Base-by-base conservation (phyloP, 2,113 vertebrate genomes). In the Vulpes ferrilata region DNA sequence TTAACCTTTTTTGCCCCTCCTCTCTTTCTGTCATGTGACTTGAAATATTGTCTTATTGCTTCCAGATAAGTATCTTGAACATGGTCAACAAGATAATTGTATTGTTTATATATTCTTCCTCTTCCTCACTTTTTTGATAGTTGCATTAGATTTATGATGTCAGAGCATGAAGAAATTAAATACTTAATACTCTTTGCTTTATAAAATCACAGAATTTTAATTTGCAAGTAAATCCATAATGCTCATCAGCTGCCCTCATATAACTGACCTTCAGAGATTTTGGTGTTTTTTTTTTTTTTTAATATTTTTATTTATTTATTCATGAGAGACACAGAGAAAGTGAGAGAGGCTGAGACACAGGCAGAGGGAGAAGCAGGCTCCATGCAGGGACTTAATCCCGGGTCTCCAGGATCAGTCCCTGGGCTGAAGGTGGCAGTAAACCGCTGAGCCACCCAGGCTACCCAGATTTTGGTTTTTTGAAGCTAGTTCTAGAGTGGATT, bases 31-130 rank as follows among this genome's bases (percentile, higher is more conserved):
- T 69, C 57, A 30, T 35, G 3, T 95, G 62, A 69, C 32, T 87
- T 89, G 35, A 93, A 94, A 53, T 95, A 25, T 3, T 88, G 7
- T 88, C 20, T 73, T 89, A 94, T 79, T 69, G 15, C 43, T 93
- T 90, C 25, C 19, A 90, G 83, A 43, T 71, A 90, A 83, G 48
- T 65, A 32, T 13, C 19, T 84, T 0, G 48, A 76, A 79, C 55
- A 23, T 17, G 62, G 9, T n/a, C 43, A 76, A 7, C 11, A 57
- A 64, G 30, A 15, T 69, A 19, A 6, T 48, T 55, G 5, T 90
- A 15, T 87, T 86, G 89, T 93, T 93, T 25, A 22, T 86, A 7
- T 19, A n/a, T 27, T 67, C 16, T 59, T 69, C 3, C 8, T 1
- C 88, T 64, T 11, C 35, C 23, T 20, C 5, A 11, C n/a, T 57